Evolutionary conservation across 2,888 invertebrate species (phyloP), one percentile per base, ranked within the genome.

Genomic region (Eilema depressum): DNA sequence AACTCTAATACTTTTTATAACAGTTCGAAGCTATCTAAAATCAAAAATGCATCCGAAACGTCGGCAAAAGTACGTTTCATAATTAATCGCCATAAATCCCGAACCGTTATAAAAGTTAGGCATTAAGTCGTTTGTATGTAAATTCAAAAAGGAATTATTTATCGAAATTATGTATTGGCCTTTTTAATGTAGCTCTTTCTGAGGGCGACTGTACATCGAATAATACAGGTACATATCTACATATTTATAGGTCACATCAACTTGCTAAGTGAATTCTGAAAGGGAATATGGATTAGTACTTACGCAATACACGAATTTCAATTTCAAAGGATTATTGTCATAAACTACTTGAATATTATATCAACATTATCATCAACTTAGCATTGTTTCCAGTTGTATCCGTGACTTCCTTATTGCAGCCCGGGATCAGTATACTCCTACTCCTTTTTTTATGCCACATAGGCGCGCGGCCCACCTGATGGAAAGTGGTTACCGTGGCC

Each of bases 241-340:
- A 63, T 41, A 47, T 47, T 41, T 47, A 26, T 47, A 12, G 20
- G 26, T 5, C 11, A 4, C 47, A 12, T 63, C 10, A 63, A 28
- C 28, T 28, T 28, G 5, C 7, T 28, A 26, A 47, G 28, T 26
- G 28, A 63, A 47, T n/a, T 53, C n/a, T 28, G 20, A 11, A 53
- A 53, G 53, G n/a, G 53, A 53, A 53, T 53, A 53, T 53, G n/a
- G 10, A 53, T 53, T n/a, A 53, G 53, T 53, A n/a, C 53, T 47
- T 47, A 47, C 1, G n/a, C 10, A 10, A n/a, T n/a, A n/a, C 53
- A 37, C 8, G 7, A 26, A 25, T 26, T 3, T 17, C 26, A 47
- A 62, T 33, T 33, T 12, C 8, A 37, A 62, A 61, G 17, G 30
- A 33, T 37, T n/a, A 30, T n/a, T 53, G 53, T 8, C n/a, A 17